These are phyloP conservation scores for Tipula lateralis DNA, from an alignment of 2,888 invertebrate genomes.

Conservation along the genomic window DNA sequence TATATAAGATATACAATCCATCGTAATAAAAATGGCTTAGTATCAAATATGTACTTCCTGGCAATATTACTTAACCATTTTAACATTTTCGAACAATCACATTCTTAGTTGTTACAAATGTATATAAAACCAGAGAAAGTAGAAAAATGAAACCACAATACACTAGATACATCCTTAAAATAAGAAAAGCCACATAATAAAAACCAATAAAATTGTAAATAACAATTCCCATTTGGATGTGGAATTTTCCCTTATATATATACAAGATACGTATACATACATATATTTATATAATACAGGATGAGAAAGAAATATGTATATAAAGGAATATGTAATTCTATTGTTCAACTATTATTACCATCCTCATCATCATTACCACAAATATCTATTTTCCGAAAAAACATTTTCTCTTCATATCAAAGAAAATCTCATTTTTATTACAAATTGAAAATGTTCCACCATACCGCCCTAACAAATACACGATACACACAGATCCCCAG, in stretches of 20 bases:
- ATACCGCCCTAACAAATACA: not conserved
- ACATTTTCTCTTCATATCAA: not conserved
- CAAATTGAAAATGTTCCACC: not conserved
- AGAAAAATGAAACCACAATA: not conserved
- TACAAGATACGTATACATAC: not conserved
- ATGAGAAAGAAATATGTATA: not conserved
- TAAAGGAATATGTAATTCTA: not conserved
- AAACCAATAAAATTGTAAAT: slow-evolving; percentile 11
- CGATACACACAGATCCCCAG: not conserved
- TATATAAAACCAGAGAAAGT: not conserved
- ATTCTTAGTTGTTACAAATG: not conserved
- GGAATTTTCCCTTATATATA: not conserved
- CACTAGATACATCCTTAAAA: not conserved
- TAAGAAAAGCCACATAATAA: slow-evolving; percentile 16
- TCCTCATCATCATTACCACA: not conserved
- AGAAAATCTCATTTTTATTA: not conserved
- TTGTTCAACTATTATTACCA: slow-evolving; percentile 19
- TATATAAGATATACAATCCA: not conserved
- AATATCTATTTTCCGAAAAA: slow-evolving; percentile 11
- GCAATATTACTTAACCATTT: slow-evolving; percentile 29
- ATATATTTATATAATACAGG: not conserved
- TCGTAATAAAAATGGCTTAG: not conserved
- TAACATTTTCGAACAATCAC: slow-evolving; percentile 31
- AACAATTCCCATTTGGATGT: slow-evolving; percentile 5
- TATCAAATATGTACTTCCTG: not conserved